These are phyloP conservation scores for Spheniscus mendiculus DNA, from an alignment of 2,113 vertebrate species.

Conservation along the genomic window DNA sequence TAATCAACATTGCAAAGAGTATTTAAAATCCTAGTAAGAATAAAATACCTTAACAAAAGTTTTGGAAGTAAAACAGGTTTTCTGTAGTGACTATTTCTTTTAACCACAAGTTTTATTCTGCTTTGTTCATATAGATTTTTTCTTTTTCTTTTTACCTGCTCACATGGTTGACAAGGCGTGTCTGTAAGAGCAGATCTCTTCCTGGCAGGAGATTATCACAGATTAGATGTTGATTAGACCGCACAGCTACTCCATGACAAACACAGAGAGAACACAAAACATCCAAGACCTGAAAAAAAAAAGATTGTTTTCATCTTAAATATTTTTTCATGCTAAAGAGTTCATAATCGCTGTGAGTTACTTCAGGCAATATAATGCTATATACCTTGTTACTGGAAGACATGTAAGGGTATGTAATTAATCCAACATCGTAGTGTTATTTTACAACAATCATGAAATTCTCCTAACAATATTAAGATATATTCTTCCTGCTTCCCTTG, in stretches of 20 bases:
- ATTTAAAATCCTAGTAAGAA: not conserved
- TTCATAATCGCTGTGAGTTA: not conserved
- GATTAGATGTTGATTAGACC: constrained; percentile 95
- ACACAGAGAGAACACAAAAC: constrained; percentile 95
- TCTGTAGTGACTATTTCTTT: not conserved
- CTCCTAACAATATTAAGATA: not conserved
- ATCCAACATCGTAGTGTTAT: not conserved
- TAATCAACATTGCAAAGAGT: not conserved
- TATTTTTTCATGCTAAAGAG: not conserved
- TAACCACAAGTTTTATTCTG: not conserved
- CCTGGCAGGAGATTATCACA: constrained; percentile 96
- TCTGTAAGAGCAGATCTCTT: constrained; percentile 91
- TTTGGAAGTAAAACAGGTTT: not conserved
- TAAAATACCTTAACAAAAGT: not conserved
- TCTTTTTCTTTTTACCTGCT: constrained; percentile 83
- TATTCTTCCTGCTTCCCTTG: not conserved
- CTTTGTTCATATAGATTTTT: not conserved
- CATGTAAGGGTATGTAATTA: not conserved
- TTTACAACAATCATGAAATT: not conserved
- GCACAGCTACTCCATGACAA: constrained; percentile 93
- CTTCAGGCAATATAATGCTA: not conserved
- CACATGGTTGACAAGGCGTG: constrained; percentile 91
- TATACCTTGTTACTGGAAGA: not conserved
- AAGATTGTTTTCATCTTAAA: not conserved
- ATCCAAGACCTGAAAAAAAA: constrained; percentile 84